phyloP scores from a whole-genome alignment of 2,113 vertebrate genomes.

The Alosa alosa region DNA sequence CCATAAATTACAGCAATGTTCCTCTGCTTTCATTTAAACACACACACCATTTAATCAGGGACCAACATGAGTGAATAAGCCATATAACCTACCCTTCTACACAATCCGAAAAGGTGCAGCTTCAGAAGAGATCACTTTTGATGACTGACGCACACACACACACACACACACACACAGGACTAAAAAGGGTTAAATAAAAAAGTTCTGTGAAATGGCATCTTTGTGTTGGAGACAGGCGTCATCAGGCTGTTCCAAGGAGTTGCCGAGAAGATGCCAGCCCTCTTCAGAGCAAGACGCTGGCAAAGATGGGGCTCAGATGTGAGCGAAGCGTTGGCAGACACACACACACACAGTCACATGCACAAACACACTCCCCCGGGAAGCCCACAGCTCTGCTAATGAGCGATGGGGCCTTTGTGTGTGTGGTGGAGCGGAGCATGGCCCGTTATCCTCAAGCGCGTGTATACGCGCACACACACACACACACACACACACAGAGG shows the following conservation, averaged over 20 bases:
- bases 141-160: neutral
- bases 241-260: neutral
- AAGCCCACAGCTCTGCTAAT: conserved; percentile 53
- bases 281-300: conserved; percentile 35
- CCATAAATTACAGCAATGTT: conserved; percentile 22
- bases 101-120: neutral
- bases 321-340: conserved; percentile 46
- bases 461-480: neutral
- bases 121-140: neutral
- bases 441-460: neutral
- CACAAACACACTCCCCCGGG: neutral
- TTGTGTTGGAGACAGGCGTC: conserved; percentile 36
- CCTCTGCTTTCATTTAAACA: neutral
- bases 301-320: conserved; percentile 31
- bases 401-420: conserved; percentile 49
- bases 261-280: neutral
- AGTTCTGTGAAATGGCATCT: conserved; percentile 29
- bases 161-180: neutral
- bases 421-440: conserved; percentile 9
- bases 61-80: neutral
- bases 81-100: neutral
- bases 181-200: neutral
- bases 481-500: conserved; percentile 34
- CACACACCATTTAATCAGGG: conserved; percentile 7
- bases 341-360: conserved; percentile 32